A percentile compares a stretch with the other conserved stretches of the same genome.
These are phyloP conservation scores for Augiades crinisus DNA, from an alignment of 2,888 invertebrate genomes.

Conservation along the genomic window DNA sequence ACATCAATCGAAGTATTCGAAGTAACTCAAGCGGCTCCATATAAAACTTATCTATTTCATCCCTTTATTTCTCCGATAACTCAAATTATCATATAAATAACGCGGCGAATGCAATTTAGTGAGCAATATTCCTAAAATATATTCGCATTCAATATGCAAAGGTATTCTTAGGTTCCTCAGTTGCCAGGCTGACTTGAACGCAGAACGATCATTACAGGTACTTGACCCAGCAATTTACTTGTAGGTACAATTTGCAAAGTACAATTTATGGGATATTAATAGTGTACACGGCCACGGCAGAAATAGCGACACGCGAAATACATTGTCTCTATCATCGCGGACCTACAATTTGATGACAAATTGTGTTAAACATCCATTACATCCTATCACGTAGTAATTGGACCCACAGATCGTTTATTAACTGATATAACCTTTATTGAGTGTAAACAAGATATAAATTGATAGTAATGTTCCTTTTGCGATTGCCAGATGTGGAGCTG, in stretches of 20 bases:
- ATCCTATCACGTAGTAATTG: not conserved
- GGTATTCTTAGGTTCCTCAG: constrained; percentile 38
- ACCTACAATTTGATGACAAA: not conserved
- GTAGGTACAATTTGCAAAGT: constrained; percentile 50
- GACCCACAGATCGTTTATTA: not conserved
- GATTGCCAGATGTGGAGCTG: not conserved
- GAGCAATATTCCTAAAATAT: constrained; percentile 56
- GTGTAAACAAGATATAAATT: not conserved
- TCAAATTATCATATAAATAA: constrained; percentile 30
- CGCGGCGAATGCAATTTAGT: constrained; percentile 44
- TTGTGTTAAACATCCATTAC: not conserved
- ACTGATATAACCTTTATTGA: not conserved
- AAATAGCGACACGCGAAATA: constrained; percentile 55
- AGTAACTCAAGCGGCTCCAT: constrained; percentile 4
- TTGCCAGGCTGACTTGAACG: constrained; percentile 38
- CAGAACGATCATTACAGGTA: constrained; percentile 54
- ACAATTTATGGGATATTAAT: constrained; percentile 66
- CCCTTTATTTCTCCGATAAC: constrained; percentile 28
- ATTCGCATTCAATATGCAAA: constrained; percentile 40
- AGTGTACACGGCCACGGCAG: constrained; percentile 53
- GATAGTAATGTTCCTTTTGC: too few species aligned
- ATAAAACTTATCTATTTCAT: constrained; percentile 29
- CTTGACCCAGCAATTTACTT: constrained; percentile 66
- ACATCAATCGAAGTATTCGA: constrained; percentile 10
- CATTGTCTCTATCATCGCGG: constrained; percentile 20